Conservation (phyloP, 2,113 vertebrate genomes). For the Acrocephalus arundinaceus region DNA sequence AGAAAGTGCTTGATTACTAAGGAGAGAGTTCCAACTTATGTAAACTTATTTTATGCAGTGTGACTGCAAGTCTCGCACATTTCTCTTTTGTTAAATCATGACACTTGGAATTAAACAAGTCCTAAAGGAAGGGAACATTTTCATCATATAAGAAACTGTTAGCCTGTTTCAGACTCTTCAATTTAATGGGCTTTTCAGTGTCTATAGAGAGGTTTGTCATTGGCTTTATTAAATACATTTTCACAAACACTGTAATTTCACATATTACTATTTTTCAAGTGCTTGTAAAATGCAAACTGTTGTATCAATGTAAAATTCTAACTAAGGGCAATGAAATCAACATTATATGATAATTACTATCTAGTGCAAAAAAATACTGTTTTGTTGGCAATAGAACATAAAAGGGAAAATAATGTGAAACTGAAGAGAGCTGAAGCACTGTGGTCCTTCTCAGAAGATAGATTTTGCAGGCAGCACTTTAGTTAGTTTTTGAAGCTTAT, state of each 20-base stretch:
- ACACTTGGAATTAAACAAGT: not conserved
- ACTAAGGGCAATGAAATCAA: not conserved
- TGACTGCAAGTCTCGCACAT: conserved; percentile 41
- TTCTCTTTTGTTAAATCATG: conserved; percentile 1
- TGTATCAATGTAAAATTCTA: not conserved
- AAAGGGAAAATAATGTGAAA: not conserved
- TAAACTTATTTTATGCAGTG: conserved; percentile 26
- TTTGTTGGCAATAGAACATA: not conserved
- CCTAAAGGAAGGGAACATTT: not conserved
- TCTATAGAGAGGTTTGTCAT: not conserved
- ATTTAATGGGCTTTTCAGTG: not conserved
- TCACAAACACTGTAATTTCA: not conserved
- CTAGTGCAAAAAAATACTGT: not conserved
- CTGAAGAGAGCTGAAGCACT: not conserved
- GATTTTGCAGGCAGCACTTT: not conserved
- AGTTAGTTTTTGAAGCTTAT: not conserved
- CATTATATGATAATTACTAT: not conserved
- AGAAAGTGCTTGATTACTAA: not conserved
- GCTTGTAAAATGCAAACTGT: not conserved
- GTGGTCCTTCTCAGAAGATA: not conserved
- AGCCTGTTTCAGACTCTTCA: not conserved
- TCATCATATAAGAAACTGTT: not conserved
- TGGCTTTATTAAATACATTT: not conserved
- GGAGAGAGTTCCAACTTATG: not conserved
- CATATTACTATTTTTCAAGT: not conserved